Evolutionary conservation across 2,888 invertebrate species (phyloP), one percentile per base, ranked within the genome.

Genomic region (Leptopilina syphax): DNA sequence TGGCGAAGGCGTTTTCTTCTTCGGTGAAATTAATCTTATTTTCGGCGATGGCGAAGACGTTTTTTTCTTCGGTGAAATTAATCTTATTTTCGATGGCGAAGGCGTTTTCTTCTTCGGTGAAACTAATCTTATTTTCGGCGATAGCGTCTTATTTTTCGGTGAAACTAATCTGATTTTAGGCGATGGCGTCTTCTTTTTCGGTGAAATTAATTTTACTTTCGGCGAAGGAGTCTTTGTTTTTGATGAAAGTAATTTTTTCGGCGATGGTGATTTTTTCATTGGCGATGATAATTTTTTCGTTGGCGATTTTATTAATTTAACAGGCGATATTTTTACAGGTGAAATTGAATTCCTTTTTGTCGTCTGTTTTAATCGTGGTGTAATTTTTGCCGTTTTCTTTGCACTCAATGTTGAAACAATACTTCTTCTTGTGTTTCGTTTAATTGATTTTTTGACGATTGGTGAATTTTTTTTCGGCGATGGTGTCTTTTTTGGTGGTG

Each of bases 171-270:
- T 60, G 18, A 12, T 13, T 57, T 57, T 65, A 3, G 83, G 66
- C 9, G 79, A 60, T 24, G 41, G 60, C 4, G 80, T 77, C 50
- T 82, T 82, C 24, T 65, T 76, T 50, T 60, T 7, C 7, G 60
- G n/a, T n/a, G 57, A 18, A 18, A 34, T 34, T 34, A 34, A 34
- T 34, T 60, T 60, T 60, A 12, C 13, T 57, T 57, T 65, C 4
- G 83, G 66, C 9, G 79, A 60, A 27, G 47, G 60, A 5, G 80
- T 77, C 50, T 82, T 82, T 34, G 65, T 76, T 50, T 50, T 50
- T 24, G 70, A 27, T 12, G 34, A 27, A 12, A 34, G 34, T 3
- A 34, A 34, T 34, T 34, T 34, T 34, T 34, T 34, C 34, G 34
- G 34, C 34, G 34, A 2, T 34, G 34, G 54, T 54, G 34, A 54